A percentile compares a stretch with the other conserved stretches of the same genome.
phyloP scores from a whole-genome alignment of 2,888 invertebrate genomes.

The Chloroclystis v-ata region DNA sequence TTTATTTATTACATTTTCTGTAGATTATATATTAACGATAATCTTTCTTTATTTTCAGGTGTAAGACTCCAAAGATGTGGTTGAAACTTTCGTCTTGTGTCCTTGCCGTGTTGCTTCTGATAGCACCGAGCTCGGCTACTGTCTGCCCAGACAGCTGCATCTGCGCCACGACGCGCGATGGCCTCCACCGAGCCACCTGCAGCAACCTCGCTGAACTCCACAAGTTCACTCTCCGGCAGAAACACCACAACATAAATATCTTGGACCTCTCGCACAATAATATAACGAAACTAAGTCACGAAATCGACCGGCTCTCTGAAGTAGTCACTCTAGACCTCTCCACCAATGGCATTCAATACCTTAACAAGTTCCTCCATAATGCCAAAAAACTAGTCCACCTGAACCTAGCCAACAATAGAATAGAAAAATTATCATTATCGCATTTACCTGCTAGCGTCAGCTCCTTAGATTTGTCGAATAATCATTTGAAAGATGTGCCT shows the following conservation, averaged over 20 bases:
- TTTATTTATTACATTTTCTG: no score
- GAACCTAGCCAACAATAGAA: slow-evolving; percentile 79
- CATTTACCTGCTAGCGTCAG: slow-evolving; percentile 79
- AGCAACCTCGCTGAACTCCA: slow-evolving; percentile 86
- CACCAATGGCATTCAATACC: slow-evolving; percentile 76
- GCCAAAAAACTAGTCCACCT: slow-evolving; percentile 79
- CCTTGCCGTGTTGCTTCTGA: slow-evolving; percentile 50
- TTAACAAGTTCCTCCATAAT: slow-evolving; percentile 77
- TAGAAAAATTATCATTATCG: slow-evolving; percentile 71
- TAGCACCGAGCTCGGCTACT: slow-evolving; percentile 50
- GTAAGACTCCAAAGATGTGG: slow-evolving; percentile 58
- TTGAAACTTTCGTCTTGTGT: slow-evolving; percentile 47
- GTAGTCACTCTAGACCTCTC: slow-evolving; percentile 81
- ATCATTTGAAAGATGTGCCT: slow-evolving; percentile 79
- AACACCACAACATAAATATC: slow-evolving; percentile 74
- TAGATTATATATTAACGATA: background rate
- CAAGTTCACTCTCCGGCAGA: slow-evolving; percentile 74
- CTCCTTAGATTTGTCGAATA: slow-evolving; percentile 80
- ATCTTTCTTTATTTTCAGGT: slow-evolving; percentile 57
- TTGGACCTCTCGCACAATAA: slow-evolving; percentile 81
- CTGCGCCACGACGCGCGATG: slow-evolving; percentile 81
- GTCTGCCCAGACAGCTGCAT: slow-evolving; percentile 75
- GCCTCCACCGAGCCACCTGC: slow-evolving; percentile 82
- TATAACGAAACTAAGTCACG: slow-evolving; percentile 76
- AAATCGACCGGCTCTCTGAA: slow-evolving; percentile 78